Base-by-base conservation (phyloP, 2,888 invertebrate genomes). In the Phengaris arion region DNA sequence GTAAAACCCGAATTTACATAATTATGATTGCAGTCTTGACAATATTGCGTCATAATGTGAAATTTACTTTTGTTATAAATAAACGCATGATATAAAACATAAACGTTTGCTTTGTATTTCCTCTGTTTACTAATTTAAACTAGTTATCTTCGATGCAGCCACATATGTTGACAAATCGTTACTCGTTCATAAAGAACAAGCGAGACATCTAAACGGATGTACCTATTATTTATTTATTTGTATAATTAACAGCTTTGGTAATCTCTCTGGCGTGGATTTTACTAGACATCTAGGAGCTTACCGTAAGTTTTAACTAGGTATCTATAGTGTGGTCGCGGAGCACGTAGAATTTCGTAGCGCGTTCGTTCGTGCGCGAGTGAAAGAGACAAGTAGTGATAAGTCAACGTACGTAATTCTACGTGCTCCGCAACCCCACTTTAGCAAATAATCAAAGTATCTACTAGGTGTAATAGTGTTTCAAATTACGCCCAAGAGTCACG, bases 61-160 rank as follows among this genome's bases (percentile, higher is more conserved):
- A 15, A 57, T 46, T n/a, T 48, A 46, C 48, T 48, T 59, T 51
- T 48, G 15, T n/a, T 59, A 48, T 59, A 7, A 10, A 48, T 48
- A 15, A 48, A 59, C 22, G 15, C 2, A 22, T 46, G 55, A 57
- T 48, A 59, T 57, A 74, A 35, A 22, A 74, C 9, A 59, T 7
- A 15, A 55, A 48, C 74, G 46, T 46, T 15, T 74, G 35, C n/a
- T 70, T 15, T 9, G 15, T 64, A 64, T 64, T 64, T 64, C 35
- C 64, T 64, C 64, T 64, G 12, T 64, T 64, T 64, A 64, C 35
- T 64, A 64, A 64, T 64, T 35, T 64, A 64, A 64, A 64, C 64
- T 59, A 59, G 59, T 59, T 59, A 59, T 59, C 59, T 59, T 64
- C 52, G 52, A 15, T 64, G 64, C 35, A 2, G 64, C 35, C 35